phyloP scores from a whole-genome alignment of 2,113 vertebrate species.

The Myanophis thanlyinensis region DNA sequence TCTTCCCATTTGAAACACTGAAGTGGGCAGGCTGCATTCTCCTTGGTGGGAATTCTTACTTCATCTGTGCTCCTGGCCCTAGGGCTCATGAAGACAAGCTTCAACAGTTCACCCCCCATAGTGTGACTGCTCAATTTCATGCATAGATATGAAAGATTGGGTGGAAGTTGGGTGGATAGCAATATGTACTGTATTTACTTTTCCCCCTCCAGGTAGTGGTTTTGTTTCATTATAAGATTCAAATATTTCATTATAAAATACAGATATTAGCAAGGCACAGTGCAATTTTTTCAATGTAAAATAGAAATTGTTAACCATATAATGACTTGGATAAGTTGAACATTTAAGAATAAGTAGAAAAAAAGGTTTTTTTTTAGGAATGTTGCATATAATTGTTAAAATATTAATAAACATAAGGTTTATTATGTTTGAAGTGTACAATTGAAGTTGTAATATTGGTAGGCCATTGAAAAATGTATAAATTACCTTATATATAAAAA shows the following conservation, averaged over 20 bases:
- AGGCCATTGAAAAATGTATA: neutral
- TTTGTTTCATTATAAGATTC: too few species aligned
- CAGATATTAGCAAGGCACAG: too few species aligned
- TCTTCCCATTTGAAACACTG: neutral
- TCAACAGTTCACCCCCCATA: neutral
- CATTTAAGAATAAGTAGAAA: neutral
- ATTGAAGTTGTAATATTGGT: neutral
- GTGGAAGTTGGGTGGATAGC: neutral
- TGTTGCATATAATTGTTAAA: neutral
- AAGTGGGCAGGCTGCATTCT: neutral
- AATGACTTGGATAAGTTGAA: neutral
- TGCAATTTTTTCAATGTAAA: neutral
- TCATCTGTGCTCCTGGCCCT: neutral
- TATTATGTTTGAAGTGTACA: neutral
- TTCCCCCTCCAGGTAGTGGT: too few species aligned
- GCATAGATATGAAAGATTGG: neutral
- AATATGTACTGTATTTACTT: neutral
- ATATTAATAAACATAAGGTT: too few species aligned
- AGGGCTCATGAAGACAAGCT: neutral
- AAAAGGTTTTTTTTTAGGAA: neutral
- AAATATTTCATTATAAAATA: too few species aligned
- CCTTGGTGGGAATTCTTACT: neutral
- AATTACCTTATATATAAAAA: neutral
- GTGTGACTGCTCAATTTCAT: neutral
- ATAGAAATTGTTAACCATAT: neutral